These are phyloP conservation scores for Pterocles orientalis DNA, from an alignment of 2,113 vertebrate genomes.

Conservation along the genomic window DNA sequence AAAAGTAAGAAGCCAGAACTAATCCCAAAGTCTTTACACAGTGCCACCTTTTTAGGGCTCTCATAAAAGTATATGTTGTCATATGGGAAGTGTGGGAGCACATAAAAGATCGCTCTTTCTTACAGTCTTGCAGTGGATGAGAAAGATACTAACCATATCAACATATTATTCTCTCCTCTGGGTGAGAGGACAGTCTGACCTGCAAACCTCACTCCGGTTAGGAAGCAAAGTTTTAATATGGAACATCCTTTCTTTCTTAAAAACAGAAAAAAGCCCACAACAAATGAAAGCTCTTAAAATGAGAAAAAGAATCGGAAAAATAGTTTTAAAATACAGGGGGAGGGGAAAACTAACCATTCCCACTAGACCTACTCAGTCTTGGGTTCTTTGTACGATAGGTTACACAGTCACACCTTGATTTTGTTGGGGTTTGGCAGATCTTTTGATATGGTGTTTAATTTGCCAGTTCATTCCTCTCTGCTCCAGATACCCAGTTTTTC, in stretches of 20 bases:
- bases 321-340: not conserved
- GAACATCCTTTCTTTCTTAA: not conserved
- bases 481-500: not conserved
- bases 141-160: not conserved
- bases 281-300: not conserved
- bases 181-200: not conserved
- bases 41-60: not conserved
- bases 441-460: not conserved
- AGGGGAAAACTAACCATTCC: not conserved
- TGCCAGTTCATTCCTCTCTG: not conserved
- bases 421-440: not conserved
- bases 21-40: not conserved
- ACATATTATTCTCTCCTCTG: not conserved
- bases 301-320: not conserved
- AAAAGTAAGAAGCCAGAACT: not conserved
- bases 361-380: not conserved
- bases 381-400: not conserved
- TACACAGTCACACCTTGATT: not conserved
- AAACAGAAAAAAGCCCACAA: not conserved
- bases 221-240: not conserved
- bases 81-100: not conserved
- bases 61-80: not conserved
- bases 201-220: not conserved
- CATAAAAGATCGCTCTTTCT: not conserved
- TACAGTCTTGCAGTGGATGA: not conserved